Conservation (phyloP, 2,888 invertebrate genomes). For the Parochlus steinenii region DNA sequence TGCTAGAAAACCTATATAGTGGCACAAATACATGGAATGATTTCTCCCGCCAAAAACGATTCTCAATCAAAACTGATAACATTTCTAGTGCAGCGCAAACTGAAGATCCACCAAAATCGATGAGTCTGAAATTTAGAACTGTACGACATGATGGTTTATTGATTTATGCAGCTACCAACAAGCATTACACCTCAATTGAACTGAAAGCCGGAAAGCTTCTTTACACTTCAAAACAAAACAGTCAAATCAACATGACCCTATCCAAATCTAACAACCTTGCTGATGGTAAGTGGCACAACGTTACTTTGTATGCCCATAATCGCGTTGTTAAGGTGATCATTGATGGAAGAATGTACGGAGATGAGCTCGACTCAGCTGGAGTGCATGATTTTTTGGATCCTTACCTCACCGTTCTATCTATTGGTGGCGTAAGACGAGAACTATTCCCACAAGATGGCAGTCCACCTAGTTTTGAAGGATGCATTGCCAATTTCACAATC, state of each 20-base stretch:
- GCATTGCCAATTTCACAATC: constrained; percentile 74
- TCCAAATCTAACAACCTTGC: constrained; percentile 41
- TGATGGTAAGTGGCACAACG: constrained; percentile 81
- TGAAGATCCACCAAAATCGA: constrained; percentile 44
- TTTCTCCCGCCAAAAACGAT: constrained; percentile 25
- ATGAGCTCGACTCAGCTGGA: constrained; percentile 70
- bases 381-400: constrained; percentile 88
- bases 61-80: constrained; percentile 23
- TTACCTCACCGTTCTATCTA: constrained; percentile 59
- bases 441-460: constrained; percentile 34
- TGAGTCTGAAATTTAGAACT: constrained; percentile 70
- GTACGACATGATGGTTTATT: constrained; percentile 60
- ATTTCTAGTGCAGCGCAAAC: constrained; percentile 23
- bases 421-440: constrained; percentile 60
- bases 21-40: constrained; percentile 52
- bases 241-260: constrained; percentile 69
- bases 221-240: constrained; percentile 64
- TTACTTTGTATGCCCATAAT: constrained; percentile 55
- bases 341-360: constrained; percentile 55
- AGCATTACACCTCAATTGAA: constrained; percentile 72
- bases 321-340: constrained; percentile 55
- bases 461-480: constrained; percentile 66
- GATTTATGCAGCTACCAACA: constrained; percentile 74
- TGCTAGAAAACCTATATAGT: constrained; percentile 61
- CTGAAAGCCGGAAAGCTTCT: constrained; percentile 56